A percentile compares a stretch with the other conserved stretches of the same genome.
These are phyloP conservation scores for Danaus chrysippus DNA, from an alignment of 2,888 invertebrate species.

Conservation along the genomic window DNA sequence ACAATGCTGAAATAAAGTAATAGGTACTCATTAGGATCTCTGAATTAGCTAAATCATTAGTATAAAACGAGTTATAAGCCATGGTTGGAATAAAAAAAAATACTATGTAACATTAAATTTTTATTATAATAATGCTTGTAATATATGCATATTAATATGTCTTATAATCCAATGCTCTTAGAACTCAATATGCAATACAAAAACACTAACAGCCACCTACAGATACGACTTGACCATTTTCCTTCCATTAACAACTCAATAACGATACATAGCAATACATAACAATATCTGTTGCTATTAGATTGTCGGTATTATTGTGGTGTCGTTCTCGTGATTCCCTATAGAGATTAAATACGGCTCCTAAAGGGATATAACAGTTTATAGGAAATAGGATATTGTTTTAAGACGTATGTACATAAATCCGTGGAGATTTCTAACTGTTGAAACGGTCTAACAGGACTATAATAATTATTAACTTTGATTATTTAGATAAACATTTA, in stretches of 20 bases:
- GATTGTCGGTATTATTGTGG: slow-evolving; percentile 6
- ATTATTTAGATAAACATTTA: too few relatives aligned
- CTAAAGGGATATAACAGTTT: slow-evolving; percentile 5
- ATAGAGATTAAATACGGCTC: slow-evolving; percentile 6
- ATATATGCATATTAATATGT: too few relatives aligned
- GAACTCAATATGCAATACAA: slow-evolving; percentile 1
- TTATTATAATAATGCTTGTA: too few relatives aligned
- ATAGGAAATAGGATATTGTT: slow-evolving; percentile 2
- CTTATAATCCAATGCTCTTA: too few relatives aligned
- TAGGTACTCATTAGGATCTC: too few relatives aligned
- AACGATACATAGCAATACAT: slow-evolving; percentile 9
- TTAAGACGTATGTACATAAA: neutral
- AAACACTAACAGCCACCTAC: neutral
- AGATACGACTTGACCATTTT: slow-evolving; percentile 1
- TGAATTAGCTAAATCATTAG: too few relatives aligned
- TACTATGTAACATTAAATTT: neutral
- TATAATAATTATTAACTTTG: too few relatives aligned
- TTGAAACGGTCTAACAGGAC: neutral
- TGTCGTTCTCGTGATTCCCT: slow-evolving; percentile 8
- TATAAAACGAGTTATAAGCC: too few relatives aligned
- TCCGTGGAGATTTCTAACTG: neutral
- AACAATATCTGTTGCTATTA: slow-evolving; percentile 7
- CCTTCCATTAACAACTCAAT: slow-evolving; percentile 9
- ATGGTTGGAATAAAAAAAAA: too few relatives aligned
- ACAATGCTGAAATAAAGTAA: too few relatives aligned